phyloP scores from a whole-genome alignment of 2,113 vertebrate species.

The Cinclus cinclus region DNA sequence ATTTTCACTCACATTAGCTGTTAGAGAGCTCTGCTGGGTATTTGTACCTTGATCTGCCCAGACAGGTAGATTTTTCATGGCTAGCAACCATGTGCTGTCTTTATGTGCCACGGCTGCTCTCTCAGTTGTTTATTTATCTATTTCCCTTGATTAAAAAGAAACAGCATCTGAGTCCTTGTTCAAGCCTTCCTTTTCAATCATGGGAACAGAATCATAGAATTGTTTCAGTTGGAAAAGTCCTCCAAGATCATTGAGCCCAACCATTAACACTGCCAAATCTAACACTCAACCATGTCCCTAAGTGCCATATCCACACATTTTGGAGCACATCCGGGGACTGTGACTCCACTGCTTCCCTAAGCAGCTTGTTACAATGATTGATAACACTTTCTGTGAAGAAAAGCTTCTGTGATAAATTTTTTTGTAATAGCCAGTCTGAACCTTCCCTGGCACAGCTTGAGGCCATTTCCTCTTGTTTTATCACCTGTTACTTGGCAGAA shows the following conservation, averaged over 20 bases:
- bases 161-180: neutral
- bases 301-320: neutral
- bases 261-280: neutral
- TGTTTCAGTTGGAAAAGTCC: neutral
- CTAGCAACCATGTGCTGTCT: neutral
- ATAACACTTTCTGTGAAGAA: neutral
- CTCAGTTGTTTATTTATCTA: neutral
- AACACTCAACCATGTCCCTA: neutral
- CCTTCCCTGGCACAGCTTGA: neutral
- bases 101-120: neutral
- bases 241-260: neutral
- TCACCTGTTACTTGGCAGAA: neutral
- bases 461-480: neutral
- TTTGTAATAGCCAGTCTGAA: neutral
- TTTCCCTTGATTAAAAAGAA: slow-evolving; percentile 2
- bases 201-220: neutral
- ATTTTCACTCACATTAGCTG: neutral
- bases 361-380: neutral
- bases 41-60: neutral
- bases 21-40: neutral
- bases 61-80: neutral
- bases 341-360: neutral
- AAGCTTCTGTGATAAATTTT: neutral
- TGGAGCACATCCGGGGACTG: neutral
- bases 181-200: neutral